Percentiles rank a stretch among this genome's conserved stretches.
These are phyloP conservation scores for Gonatopus flavifemur DNA, from an alignment of 1,140 invertebrate genomes.

Conservation along the genomic window DNA sequence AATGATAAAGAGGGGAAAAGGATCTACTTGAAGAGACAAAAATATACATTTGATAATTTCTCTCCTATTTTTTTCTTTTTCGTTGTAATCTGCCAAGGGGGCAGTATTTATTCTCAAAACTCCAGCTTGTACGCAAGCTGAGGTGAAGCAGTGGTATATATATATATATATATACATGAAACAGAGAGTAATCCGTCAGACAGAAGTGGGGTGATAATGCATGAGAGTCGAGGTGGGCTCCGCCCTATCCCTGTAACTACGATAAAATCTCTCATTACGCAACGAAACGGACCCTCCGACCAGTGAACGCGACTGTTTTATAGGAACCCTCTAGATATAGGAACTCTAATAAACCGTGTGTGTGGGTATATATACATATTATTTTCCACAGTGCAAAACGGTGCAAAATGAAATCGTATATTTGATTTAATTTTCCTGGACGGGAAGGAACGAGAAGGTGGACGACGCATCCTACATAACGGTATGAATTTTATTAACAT, in stretches of 20 bases:
- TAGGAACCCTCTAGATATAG: constrained; percentile 32
- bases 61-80: too few species aligned
- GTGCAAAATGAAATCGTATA: too few species aligned
- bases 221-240: constrained; percentile 48
- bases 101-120: too few species aligned
- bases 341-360: constrained; percentile 35
- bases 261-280: constrained; percentile 56
- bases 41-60: too few species aligned
- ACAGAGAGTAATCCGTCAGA: constrained; percentile 49
- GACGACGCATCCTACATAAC: too few species aligned
- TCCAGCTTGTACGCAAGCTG: too few species aligned
- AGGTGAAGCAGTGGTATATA: not conserved
- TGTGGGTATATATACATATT: constrained; percentile 36
- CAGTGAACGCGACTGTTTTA: constrained; percentile 46
- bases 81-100: too few species aligned
- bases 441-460: too few species aligned
- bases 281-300: constrained; percentile 50
- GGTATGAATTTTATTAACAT: too few species aligned
- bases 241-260: constrained; percentile 53
- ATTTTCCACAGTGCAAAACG: constrained; percentile 16
- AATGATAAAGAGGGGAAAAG: too few species aligned
- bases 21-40: too few species aligned
- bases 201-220: constrained; percentile 49
- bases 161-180: constrained; percentile 27
- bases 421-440: too few species aligned